Base-by-base conservation (phyloP, 2,113 vertebrate species). In the Seriola dumerili region DNA sequence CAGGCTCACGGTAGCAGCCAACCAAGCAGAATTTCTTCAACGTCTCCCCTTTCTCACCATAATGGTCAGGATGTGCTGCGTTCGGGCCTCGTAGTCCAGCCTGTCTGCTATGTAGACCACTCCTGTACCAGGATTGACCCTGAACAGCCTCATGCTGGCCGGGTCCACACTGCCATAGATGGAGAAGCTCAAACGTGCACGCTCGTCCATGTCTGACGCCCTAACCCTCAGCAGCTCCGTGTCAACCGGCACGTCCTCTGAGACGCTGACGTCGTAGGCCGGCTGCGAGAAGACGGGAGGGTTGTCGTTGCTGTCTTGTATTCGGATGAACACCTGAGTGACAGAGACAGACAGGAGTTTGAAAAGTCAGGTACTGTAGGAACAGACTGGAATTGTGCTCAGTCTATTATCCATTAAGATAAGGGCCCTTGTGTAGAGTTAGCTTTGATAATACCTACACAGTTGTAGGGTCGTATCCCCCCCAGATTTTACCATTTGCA, bases 221-320 rank as follows among this genome's bases (percentile, higher is more conserved):
- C 96, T 93, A 1, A 98, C 92, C 8, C 96, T 96, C 74, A 99
- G 76, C 19, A 99, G 95, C 93, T 99, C 97, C 1, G 96, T 96
- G 75, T 99, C 97, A 0, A 96, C 95, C 1, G 96, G 95, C 16
- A 95, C 93, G 11, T 99, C 97, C 87, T 99, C 98, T 0, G 96
- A 98, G 73, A 99, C 93, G 0, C 95, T 96, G 84, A 98, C 95
- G 3, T 98, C 96, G 0, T 99, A 99, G 71, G 91, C 93, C 0
- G 96, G 93, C 78, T 98, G 97, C 59, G 97, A 97, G 94, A 99
- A 99, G 71, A 96, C 95, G 0, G 98, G 98, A 52, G 97, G 95
- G n/a, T 99, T 99, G 95, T 99, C 98, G 44, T 99, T 99, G 92
- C 95, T 96, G 95, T 99, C 98, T 85, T 97, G 93, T 69, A 99